These are phyloP conservation scores for Lapara coniferarum DNA, from an alignment of 2,888 invertebrate genomes.

Conservation along the genomic window DNA sequence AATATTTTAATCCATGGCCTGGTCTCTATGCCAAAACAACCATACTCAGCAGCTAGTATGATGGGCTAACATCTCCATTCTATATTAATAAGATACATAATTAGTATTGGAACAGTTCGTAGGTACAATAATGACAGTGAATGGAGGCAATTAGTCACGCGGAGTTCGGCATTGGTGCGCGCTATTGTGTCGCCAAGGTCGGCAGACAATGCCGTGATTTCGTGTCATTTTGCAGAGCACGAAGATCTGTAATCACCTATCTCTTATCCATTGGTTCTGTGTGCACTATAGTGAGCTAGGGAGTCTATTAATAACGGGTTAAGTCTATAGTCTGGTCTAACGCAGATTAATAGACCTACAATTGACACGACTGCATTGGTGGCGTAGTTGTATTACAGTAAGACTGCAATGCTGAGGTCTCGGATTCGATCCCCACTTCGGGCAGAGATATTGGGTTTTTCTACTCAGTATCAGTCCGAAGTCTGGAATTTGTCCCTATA, in stretches of 20 bases:
- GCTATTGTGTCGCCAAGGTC: background rate
- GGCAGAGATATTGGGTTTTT: no score
- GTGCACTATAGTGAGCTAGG: background rate
- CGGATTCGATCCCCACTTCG: no score
- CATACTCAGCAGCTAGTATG: background rate
- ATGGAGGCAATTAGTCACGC: constrained; percentile 2
- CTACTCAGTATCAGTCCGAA: no score
- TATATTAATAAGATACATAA: background rate
- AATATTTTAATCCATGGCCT: no score
- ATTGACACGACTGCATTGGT: no score
- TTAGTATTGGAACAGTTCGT: background rate
- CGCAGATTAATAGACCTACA: no score
- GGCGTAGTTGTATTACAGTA: no score
- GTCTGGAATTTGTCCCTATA: no score
- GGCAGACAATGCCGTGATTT: background rate
- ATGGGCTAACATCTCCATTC: background rate
- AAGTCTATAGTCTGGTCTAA: no score
- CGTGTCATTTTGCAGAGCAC: background rate
- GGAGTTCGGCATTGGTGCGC: constrained; percentile 1
- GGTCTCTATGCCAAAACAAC: background rate
- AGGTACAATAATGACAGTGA: constrained; percentile 5
- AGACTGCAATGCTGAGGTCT: no score
- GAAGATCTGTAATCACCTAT: background rate
- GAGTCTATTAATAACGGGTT: background rate
- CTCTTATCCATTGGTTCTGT: background rate